These are phyloP conservation scores for Enteromius unitaeniatus DNA, from an alignment of 2,797 vertebrate genomes.

Conservation along the genomic window DNA sequence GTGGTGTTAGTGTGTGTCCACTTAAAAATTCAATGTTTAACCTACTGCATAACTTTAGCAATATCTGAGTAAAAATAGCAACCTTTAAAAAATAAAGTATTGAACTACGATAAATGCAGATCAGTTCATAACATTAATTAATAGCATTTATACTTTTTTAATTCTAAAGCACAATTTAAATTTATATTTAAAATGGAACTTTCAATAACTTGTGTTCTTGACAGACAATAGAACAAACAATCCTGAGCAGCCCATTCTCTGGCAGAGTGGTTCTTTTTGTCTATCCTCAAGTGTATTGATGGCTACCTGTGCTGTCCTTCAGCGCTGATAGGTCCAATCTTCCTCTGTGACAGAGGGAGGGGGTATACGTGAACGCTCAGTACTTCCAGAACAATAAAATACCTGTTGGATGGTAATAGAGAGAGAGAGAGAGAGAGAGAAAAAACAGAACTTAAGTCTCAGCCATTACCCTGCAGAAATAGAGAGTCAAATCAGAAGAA, in stretches of 20 bases:
- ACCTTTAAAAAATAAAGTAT: background rate
- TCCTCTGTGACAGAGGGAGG: slow-evolving; percentile 70
- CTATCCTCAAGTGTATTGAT: slow-evolving; percentile 12
- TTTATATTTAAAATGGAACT: background rate
- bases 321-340: slow-evolving; percentile 66
- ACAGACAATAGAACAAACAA: slow-evolving; percentile 19
- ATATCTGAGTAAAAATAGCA: background rate
- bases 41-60: background rate
- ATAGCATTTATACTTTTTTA: background rate
- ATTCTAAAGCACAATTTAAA: background rate
- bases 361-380: slow-evolving; percentile 69
- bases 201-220: background rate
- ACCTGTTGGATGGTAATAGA: slow-evolving; percentile 69
- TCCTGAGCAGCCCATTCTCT: slow-evolving; percentile 10
- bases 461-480: slow-evolving; percentile 66
- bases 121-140: too few species aligned
- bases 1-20: background rate
- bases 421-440: slow-evolving; percentile 20
- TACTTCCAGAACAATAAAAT: slow-evolving; percentile 78
- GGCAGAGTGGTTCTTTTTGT: slow-evolving; percentile 4
- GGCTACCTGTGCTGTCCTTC: slow-evolving; percentile 42
- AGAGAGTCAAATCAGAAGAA: slow-evolving; percentile 61
- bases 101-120: background rate
- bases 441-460: slow-evolving; percentile 54
- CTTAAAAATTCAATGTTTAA: background rate